Evolutionary conservation across 1,140 invertebrate species (phyloP).

Genomic region (Pristionchus pacificus): DNA sequence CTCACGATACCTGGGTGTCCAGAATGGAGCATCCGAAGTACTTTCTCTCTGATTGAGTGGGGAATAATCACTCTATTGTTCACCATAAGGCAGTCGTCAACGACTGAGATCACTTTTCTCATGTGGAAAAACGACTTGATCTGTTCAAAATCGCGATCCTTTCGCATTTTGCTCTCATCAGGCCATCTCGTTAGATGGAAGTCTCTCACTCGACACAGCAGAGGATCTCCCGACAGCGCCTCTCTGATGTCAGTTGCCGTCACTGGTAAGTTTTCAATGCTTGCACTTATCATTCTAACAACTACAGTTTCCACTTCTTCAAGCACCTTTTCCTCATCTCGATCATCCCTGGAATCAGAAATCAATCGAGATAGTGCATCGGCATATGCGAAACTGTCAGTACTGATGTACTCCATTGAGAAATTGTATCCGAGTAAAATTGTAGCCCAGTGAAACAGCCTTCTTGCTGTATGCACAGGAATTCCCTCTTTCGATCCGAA

Average conservation of each 20-base stretch:
- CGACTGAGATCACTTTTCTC: conserved; percentile 9
- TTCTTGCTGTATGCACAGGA: conserved; percentile 44
- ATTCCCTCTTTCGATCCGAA: conserved; percentile 58
- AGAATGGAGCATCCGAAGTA: conserved; percentile 48
- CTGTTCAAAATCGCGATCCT: no score
- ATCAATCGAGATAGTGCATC: conserved; percentile 39
- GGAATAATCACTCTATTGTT: conserved; percentile 43
- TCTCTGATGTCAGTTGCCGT: conserved; percentile 1
- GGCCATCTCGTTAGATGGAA: conserved; percentile 1
- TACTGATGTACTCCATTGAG: conserved; percentile 35
- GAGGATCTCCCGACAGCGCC: background rate
- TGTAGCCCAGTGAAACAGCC: conserved; percentile 39
- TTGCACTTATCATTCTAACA: conserved; percentile 16
- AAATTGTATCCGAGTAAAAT: conserved; percentile 44
- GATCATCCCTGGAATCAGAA: conserved; percentile 32
- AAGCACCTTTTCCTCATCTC: conserved; percentile 27
- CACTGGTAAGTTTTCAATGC: conserved; percentile 13
- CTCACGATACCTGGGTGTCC: conserved; percentile 50
- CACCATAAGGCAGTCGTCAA: conserved; percentile 36
- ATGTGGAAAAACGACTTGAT: conserved; percentile 6
- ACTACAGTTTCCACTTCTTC: conserved; percentile 10
- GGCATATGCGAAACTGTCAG: conserved; percentile 41
- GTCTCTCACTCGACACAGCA: background rate
- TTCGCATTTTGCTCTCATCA: background rate
- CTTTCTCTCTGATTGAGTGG: conserved; percentile 23